These are phyloP conservation scores for Coccyzus lansbergi DNA, from an alignment of 2,797 vertebrate species.

Conservation along the genomic window DNA sequence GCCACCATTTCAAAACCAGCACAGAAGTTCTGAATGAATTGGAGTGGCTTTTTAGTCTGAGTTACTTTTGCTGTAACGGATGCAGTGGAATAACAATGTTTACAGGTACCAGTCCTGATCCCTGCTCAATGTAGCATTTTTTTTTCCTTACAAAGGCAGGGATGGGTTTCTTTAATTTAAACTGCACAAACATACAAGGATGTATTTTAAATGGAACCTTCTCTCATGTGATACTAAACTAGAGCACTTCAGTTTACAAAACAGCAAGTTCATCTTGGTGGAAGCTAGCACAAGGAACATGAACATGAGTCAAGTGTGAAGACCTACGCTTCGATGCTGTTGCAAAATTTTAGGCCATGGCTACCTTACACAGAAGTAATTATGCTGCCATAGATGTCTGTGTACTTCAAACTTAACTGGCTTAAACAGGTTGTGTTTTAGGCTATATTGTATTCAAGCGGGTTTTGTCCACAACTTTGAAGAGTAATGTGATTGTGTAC, in stretches of 20 bases:
- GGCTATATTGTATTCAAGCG: slow-evolving; percentile 46
- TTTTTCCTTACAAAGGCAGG: slow-evolving; percentile 71
- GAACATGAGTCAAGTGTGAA: slow-evolving; percentile 61
- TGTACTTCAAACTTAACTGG: slow-evolving; percentile 66
- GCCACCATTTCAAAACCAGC: slow-evolving; percentile 83
- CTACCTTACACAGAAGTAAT: slow-evolving; percentile 71
- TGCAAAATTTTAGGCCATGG: slow-evolving; percentile 73
- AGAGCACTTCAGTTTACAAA: slow-evolving; percentile 85
- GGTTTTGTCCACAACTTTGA: slow-evolving; percentile 69
- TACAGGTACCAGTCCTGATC: slow-evolving; percentile 87
- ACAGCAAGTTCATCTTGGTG: slow-evolving; percentile 75
- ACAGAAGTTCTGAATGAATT: slow-evolving; percentile 82
- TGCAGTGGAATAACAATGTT: slow-evolving; percentile 89
- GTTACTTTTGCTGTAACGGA: slow-evolving; percentile 81
- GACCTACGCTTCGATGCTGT: slow-evolving; percentile 61
- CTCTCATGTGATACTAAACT: slow-evolving; percentile 79
- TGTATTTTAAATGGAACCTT: slow-evolving; percentile 76
- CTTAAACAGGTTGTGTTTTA: slow-evolving; percentile 40
- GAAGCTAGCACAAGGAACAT: slow-evolving; percentile 77
- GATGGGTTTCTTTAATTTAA: slow-evolving; percentile 81
- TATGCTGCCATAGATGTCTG: slow-evolving; percentile 58
- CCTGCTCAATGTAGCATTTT: slow-evolving; percentile 86
- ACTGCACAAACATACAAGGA: slow-evolving; percentile 83
- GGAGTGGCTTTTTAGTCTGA: slow-evolving; percentile 83
- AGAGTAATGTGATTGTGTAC: slow-evolving; percentile 61